These are phyloP conservation scores for Reticulitermes lucifugus DNA, from an alignment of 2,888 invertebrate genomes.

Conservation along the genomic window DNA sequence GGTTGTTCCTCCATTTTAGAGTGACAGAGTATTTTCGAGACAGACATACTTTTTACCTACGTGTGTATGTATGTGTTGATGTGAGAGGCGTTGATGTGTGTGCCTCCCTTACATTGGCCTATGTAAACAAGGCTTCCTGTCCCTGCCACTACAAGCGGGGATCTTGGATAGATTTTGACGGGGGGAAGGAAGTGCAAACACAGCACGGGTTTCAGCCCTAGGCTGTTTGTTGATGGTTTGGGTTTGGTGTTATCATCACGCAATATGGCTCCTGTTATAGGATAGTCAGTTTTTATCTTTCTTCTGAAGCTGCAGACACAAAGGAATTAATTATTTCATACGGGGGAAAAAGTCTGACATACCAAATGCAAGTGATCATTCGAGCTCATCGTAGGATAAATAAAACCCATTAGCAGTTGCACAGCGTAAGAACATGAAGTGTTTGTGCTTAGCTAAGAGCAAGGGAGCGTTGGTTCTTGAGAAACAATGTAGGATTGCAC, in stretches of 20 bases:
- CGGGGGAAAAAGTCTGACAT: background rate
- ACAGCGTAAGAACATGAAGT: background rate
- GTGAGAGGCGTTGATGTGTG: slow-evolving; percentile 34
- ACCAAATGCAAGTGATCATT: background rate
- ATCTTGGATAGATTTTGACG: background rate
- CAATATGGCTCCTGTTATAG: slow-evolving; percentile 17
- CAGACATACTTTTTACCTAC: background rate
- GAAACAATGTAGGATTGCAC: background rate
- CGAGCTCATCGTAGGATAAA: background rate
- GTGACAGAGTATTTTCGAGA: slow-evolving; percentile 45
- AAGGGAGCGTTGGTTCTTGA: background rate
- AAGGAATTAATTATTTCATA: slow-evolving; percentile 7
- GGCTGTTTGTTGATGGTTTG: slow-evolving; percentile 23
- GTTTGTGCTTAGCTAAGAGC: background rate
- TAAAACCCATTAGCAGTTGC: background rate
- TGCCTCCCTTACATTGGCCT: slow-evolving; percentile 28
- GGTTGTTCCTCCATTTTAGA: slow-evolving; percentile 28
- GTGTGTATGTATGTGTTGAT: slow-evolving; percentile 21
- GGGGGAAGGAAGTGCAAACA: slow-evolving; percentile 5
- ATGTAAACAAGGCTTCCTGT: slow-evolving; percentile 30
- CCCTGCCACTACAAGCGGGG: background rate
- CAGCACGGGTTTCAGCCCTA: slow-evolving; percentile 15
- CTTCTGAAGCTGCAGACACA: background rate
- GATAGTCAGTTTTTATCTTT: background rate
- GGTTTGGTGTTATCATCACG: slow-evolving; percentile 23